A percentile compares a stretch with the other conserved stretches of the same genome.
Evolutionary conservation across 2,113 vertebrate species (phyloP).

Genomic region (Rhea pennata): DNA sequence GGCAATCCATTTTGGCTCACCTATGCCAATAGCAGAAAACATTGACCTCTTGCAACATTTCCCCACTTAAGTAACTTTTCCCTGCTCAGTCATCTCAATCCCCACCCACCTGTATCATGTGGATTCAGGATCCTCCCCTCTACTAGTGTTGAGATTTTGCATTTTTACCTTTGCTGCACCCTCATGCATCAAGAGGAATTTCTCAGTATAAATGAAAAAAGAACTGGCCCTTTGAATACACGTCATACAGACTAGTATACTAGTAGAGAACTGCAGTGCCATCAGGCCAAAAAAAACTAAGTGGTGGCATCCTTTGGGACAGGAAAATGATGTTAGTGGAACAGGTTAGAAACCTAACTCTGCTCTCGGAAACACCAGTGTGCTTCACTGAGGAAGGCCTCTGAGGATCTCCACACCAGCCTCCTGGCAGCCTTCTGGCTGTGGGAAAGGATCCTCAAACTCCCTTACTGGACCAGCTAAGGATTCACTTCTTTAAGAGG

Average conservation of each 20-base stretch:
- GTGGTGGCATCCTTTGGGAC: background rate
- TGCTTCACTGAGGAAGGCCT: background rate
- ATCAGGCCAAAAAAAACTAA: background rate
- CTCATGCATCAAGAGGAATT: background rate
- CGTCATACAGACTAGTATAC: accelerated
- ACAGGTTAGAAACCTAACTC: background rate
- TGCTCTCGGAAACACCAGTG: background rate
- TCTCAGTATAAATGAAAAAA: background rate
- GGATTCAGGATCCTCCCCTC: background rate
- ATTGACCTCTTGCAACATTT: background rate
- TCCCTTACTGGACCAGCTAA: background rate
- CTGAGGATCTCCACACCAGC: accelerated
- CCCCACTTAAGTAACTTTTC: background rate
- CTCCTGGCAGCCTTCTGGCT: background rate
- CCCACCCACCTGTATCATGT: background rate
- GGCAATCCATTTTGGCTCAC: background rate
- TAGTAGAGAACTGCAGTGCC: background rate
- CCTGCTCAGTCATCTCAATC: background rate
- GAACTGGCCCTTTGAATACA: background rate
- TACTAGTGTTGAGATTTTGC: background rate
- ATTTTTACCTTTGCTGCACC: background rate
- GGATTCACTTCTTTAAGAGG: background rate
- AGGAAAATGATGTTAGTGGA: accelerated
- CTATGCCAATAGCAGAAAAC: background rate
- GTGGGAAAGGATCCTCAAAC: background rate